These are phyloP conservation scores for Drosophila seclusa DNA, from an alignment of 2,888 invertebrate genomes.

Conservation along the genomic window DNA sequence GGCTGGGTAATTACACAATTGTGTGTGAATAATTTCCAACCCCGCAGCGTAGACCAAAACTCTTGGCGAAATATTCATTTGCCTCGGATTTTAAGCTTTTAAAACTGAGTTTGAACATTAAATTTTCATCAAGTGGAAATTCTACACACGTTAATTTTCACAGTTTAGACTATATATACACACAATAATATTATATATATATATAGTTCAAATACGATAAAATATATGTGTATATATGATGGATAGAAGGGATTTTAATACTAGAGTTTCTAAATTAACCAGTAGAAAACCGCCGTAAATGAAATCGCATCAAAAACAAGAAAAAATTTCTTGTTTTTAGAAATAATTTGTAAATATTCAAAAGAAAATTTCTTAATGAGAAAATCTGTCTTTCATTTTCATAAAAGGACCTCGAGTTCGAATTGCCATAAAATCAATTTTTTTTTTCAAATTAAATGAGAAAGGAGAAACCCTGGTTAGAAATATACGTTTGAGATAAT, in stretches of 20 bases:
- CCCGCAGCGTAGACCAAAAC: conserved; percentile 41
- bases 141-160: background rate
- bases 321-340: background rate
- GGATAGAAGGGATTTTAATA: background rate
- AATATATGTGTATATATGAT: background rate
- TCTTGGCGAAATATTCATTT: conserved; percentile 25
- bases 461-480: background rate
- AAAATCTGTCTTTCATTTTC: background rate
- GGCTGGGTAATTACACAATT: conserved; percentile 80
- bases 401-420: background rate
- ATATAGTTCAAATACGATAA: background rate
- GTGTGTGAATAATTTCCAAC: conserved; percentile 80
- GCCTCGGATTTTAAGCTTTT: conserved; percentile 20
- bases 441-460: background rate
- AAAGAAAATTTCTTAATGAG: background rate
- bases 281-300: background rate
- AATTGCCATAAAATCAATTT: too few relatives aligned
- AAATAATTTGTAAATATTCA: background rate
- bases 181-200: background rate
- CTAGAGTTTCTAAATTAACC: background rate
- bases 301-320: background rate
- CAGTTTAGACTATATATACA: conserved; percentile 1
- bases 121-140: conserved; percentile 9
- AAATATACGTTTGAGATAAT: background rate
- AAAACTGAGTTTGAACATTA: conserved; percentile 25